Evolutionary conservation across 2,888 invertebrate species (phyloP), one percentile per base, ranked within the genome.

Genomic region (Bedellia somnulentella): DNA sequence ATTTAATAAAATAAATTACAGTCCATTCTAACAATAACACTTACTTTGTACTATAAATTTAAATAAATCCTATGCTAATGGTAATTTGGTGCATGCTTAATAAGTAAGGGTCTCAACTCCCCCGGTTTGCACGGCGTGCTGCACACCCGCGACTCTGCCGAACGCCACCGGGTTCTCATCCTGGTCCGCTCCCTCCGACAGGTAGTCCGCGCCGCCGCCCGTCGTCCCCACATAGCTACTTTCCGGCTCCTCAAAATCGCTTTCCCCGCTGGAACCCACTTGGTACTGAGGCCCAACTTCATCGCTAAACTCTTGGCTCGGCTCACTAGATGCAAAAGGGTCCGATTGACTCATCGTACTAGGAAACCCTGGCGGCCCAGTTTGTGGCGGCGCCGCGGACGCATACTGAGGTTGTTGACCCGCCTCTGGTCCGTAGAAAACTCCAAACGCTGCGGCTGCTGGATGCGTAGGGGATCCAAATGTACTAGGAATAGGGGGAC

Each of bases 101-200:
- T 70, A 71, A 4, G 52, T 53, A 32, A 70, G 30, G 4, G 60
- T 58, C 45, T 73, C 58, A 9, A 61, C 40, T 2, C 59, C 64
- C 4, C 62, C 70, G 2, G 64, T 68, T 2, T 63, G 61, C 1
- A 58, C 43, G n/a, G 47, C 40, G 9, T 66, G 59, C 34, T 70
- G 62, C 41, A 75, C 49, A 14, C 73, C 66, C 35, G 68, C 63
- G 36, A 64, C 57, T 41, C 77, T 50, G 10, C 58, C 45, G 43
- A 62, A 61, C 2, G 63, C 44, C 5, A 64, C 52, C 5, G 73
- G 63, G 2, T 47, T 44, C 13, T 67, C 57, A 29, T 57, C 53
- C 12, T 40, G 42, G 8, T 47, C 32, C 18, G 37, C 37, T 6
- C 45, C 43, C 6, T 49, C 60, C 3, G 46, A 40, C 14, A 48